Conservation (phyloP, 2,797 vertebrate species). For the Diplodus sargus region DNA sequence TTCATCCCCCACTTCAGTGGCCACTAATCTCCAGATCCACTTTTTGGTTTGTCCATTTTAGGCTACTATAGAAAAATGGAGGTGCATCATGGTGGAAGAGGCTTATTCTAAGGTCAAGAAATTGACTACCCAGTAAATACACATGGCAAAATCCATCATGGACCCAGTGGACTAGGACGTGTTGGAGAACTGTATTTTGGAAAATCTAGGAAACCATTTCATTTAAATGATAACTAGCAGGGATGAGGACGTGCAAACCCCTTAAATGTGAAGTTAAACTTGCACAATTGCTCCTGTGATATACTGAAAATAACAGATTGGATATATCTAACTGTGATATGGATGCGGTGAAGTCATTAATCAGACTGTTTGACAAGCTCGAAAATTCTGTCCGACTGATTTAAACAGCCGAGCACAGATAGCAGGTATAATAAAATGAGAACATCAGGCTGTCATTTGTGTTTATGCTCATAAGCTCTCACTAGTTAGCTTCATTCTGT, state of each 20-base stretch:
- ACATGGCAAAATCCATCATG: slow-evolving; percentile 15
- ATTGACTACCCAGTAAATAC: not conserved
- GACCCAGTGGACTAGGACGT: slow-evolving; percentile 16
- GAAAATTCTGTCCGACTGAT: not conserved
- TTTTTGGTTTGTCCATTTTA: no score
- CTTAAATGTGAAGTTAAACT: slow-evolving; percentile 1
- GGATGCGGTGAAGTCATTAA: not conserved
- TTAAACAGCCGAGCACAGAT: not conserved
- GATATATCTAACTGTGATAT: not conserved
- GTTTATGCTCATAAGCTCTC: slow-evolving; percentile 3
- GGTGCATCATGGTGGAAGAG: no score
- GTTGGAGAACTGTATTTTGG: not conserved
- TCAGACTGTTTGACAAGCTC: not conserved
- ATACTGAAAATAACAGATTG: not conserved
- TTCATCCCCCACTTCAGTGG: no score
- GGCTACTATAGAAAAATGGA: no score
- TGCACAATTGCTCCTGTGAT: slow-evolving; percentile 5
- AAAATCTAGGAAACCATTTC: slow-evolving; percentile 1
- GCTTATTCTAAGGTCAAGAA: no score
- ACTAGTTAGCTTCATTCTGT: slow-evolving; percentile 13
- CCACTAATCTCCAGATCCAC: no score
- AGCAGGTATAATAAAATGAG: slow-evolving; percentile 11
- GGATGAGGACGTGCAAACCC: not conserved
- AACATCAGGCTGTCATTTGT: slow-evolving; percentile 9
- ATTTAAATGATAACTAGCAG: not conserved